Evolutionary conservation across 2,113 vertebrate species (phyloP).

Genomic region (Nematolebias whitei): DNA sequence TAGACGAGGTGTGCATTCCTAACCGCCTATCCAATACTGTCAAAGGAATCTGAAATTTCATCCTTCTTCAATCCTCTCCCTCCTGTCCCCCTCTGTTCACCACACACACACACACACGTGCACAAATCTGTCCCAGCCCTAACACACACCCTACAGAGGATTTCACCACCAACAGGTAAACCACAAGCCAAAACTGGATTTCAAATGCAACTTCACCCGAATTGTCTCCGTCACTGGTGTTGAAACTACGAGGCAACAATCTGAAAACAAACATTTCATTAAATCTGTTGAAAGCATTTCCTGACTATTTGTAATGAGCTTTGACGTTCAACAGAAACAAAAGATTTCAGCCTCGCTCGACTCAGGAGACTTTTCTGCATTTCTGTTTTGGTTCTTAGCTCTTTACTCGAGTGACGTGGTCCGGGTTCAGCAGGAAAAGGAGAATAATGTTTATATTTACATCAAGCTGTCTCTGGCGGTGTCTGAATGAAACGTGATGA

Average conservation of each 20-base stretch:
- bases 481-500: no score
- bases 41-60: constrained; percentile 77
- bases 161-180: constrained; percentile 21
- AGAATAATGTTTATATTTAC: no score
- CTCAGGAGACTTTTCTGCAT: no score
- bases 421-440: no score
- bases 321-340: not conserved
- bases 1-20: constrained; percentile 69
- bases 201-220: not conserved
- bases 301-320: not conserved
- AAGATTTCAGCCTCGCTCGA: no score
- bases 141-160: not conserved
- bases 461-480: no score
- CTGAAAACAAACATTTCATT: constrained; percentile 13
- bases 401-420: no score
- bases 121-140: not conserved
- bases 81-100: constrained; percentile 10
- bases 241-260: not conserved
- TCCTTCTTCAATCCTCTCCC: constrained; percentile 37
- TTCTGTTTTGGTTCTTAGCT: no score
- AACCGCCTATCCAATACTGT: constrained; percentile 57
- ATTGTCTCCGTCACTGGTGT: not conserved
- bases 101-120: constrained; percentile 28
- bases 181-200: constrained; percentile 13
- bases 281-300: not conserved